Evolutionary conservation across 2,113 vertebrate genomes (phyloP).

Genomic region (Ceyx margarethae): DNA sequence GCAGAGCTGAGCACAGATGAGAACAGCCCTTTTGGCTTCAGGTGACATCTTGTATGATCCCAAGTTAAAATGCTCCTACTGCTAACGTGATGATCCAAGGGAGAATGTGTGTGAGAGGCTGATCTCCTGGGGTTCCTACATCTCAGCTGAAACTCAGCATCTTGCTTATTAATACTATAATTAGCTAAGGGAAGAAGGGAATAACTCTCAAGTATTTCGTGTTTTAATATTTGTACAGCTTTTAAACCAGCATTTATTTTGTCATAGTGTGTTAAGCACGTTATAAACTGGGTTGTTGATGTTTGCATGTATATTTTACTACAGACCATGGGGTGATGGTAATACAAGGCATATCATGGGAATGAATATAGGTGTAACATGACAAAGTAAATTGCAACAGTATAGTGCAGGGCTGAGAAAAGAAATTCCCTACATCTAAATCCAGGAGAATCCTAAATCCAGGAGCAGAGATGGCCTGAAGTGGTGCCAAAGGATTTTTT

Average conservation of each 20-base stretch:
- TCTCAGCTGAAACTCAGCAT: not conserved
- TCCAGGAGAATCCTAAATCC: too few relatives aligned
- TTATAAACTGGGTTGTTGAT: not conserved
- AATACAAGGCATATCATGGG: not conserved
- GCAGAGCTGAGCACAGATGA: not conserved
- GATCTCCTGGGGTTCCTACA: not conserved
- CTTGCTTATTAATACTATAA: conserved; percentile 9
- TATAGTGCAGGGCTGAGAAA: not conserved
- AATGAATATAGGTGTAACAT: not conserved
- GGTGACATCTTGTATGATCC: not conserved
- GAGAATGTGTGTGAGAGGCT: not conserved
- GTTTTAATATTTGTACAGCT: not conserved
- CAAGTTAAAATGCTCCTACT: not conserved
- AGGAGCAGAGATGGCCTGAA: not conserved
- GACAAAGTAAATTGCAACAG: not conserved
- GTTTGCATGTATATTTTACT: not conserved
- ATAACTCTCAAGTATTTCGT: not conserved
- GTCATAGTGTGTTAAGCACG: not conserved
- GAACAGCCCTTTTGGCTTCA: not conserved
- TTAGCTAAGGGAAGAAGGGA: conserved; percentile 15
- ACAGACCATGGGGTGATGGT: not conserved
- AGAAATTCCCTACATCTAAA: not conserved
- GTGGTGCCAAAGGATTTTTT: not conserved
- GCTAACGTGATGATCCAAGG: not conserved
- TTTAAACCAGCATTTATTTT: not conserved